Percentiles rank a stretch among this genome's conserved stretches.
Evolutionary conservation across 1,140 invertebrate genomes (phyloP).

Genomic region (Pissodes strobi): DNA sequence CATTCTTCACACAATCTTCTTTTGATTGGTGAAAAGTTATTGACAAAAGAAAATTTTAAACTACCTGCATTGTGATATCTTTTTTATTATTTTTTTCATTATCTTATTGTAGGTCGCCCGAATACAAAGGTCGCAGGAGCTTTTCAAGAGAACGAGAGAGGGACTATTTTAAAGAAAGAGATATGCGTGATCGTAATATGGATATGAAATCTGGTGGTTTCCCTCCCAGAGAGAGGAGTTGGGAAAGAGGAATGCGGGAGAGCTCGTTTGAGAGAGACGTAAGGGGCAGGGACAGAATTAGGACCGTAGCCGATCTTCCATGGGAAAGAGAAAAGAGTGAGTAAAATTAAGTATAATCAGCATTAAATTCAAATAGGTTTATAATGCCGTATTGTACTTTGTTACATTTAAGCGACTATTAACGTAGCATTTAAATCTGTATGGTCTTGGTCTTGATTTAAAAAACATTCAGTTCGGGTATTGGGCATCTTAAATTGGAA

Average conservation of each 20-base stretch:
- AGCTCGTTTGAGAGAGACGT: constrained; percentile 38
- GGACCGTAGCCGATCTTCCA: constrained; percentile 39
- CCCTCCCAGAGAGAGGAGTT: constrained; percentile 33
- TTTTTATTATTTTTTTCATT: too few relatives aligned
- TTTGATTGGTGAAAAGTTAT: too few relatives aligned
- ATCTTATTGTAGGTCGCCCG: constrained; percentile 13
- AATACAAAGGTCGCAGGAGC: constrained; percentile 8
- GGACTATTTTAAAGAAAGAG: background rate
- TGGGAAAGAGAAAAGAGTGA: constrained; percentile 39
- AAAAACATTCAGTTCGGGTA: too few relatives aligned
- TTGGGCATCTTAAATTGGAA: too few relatives aligned
- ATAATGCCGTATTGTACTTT: too few relatives aligned
- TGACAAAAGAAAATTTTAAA: background rate
- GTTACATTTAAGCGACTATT: too few relatives aligned
- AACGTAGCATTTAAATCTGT: too few relatives aligned
- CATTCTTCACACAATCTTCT: too few relatives aligned
- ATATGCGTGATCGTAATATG: background rate
- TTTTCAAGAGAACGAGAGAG: constrained; percentile 4
- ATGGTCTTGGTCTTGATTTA: too few relatives aligned
- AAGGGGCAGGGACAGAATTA: constrained; percentile 35
- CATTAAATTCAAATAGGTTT: too few relatives aligned
- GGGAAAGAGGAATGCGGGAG: constrained; percentile 33
- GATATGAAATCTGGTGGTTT: background rate
- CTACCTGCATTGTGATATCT: background rate
- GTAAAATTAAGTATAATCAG: too few relatives aligned